Percentiles rank a stretch among this genome's conserved stretches.
These are phyloP conservation scores for Ridgeia piscesae DNA, from an alignment of 1,140 invertebrate genomes.

Conservation along the genomic window DNA sequence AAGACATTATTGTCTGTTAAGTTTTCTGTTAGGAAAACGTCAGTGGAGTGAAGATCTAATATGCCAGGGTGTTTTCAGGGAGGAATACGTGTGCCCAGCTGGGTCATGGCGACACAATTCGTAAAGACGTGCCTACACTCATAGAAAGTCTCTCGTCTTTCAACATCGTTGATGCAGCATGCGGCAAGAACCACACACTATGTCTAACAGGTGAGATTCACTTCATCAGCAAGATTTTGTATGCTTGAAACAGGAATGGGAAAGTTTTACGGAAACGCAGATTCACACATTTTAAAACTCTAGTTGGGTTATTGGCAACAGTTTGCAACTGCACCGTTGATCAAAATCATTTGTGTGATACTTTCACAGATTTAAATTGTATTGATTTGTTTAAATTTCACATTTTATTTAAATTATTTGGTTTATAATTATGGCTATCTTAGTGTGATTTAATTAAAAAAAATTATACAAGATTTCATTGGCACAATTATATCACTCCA, in stretches of 20 bases:
- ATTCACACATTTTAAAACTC: too few relatives aligned
- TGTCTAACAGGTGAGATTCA: slow-evolving; percentile 74
- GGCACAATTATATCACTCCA: too few relatives aligned
- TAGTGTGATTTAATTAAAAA: too few relatives aligned
- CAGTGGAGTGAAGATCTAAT: not conserved
- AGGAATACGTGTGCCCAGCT: slow-evolving; percentile 82
- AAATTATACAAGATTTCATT: too few relatives aligned
- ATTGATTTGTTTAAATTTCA: too few relatives aligned
- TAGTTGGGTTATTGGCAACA: too few relatives aligned
- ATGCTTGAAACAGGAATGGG: not conserved
- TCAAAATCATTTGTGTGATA: too few relatives aligned
- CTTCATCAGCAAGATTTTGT: slow-evolving; percentile 15
- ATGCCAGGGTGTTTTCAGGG: slow-evolving; percentile 55
- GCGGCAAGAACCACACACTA: slow-evolving; percentile 82
- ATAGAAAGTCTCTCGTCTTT: slow-evolving; percentile 74
- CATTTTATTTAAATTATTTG: too few relatives aligned
- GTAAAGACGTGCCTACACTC: slow-evolving; percentile 74
- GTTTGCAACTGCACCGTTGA: too few relatives aligned
- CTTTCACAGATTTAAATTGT: too few relatives aligned
- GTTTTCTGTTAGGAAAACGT: not conserved
- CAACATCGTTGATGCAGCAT: slow-evolving; percentile 82
- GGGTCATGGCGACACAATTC: slow-evolving; percentile 76
- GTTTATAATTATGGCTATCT: too few relatives aligned
- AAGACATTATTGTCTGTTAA: not conserved
- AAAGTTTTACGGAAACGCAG: too few relatives aligned